These are phyloP conservation scores for Nanorana parkeri DNA, from an alignment of 2,113 vertebrate species.

Conservation along the genomic window DNA sequence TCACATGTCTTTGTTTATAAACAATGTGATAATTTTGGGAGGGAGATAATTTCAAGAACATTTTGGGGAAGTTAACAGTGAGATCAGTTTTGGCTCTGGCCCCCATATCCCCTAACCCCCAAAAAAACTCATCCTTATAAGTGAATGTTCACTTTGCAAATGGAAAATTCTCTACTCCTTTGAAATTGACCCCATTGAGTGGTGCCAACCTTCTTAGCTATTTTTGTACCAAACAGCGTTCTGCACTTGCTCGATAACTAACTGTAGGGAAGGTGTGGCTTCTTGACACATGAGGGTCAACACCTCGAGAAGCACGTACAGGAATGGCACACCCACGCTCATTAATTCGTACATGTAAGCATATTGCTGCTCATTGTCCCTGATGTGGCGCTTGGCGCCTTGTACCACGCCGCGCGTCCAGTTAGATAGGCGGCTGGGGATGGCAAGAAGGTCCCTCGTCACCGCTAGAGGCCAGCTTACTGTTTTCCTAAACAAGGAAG, in stretches of 20 bases:
- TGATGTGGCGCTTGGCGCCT: slow-evolving; percentile 78
- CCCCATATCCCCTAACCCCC: no score
- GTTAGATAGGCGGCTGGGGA: slow-evolving; percentile 79
- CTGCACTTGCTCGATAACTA: slow-evolving; percentile 78
- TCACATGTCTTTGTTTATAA: no score
- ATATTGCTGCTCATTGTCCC: slow-evolving; percentile 90
- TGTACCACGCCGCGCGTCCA: slow-evolving; percentile 76
- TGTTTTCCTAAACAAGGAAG: slow-evolving; percentile 80
- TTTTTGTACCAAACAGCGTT: slow-evolving; percentile 71
- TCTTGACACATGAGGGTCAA: slow-evolving; percentile 85
- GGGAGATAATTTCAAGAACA: no score
- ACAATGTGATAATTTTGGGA: no score
- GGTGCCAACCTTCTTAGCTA: slow-evolving; percentile 57
- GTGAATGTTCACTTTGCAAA: no score
- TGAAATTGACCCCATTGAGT: no score
- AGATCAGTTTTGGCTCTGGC: no score
- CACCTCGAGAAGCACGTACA: slow-evolving; percentile 85
- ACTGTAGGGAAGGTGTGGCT: slow-evolving; percentile 75
- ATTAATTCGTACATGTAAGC: slow-evolving; percentile 88
- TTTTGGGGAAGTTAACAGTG: no score
- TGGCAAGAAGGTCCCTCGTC: slow-evolving; percentile 79
- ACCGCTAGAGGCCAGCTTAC: slow-evolving; percentile 86
- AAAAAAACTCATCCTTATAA: no score
- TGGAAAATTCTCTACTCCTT: no score
- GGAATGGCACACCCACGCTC: slow-evolving; percentile 87